Evolutionary conservation across 1,140 invertebrate species (phyloP).

Genomic region (Pararge aegeria): DNA sequence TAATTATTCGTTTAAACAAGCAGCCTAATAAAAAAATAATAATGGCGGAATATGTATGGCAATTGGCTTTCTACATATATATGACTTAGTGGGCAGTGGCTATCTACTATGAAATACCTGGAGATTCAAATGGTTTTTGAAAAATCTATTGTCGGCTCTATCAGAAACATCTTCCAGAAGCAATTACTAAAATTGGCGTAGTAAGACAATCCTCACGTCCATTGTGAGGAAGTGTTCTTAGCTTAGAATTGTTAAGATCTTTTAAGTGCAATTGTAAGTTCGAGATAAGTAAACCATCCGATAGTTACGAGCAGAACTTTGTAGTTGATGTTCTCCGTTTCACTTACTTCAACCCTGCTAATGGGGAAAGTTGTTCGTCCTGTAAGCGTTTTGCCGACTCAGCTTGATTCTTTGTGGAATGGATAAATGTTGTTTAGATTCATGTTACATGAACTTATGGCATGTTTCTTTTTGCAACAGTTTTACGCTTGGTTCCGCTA

Average conservation of each 20-base stretch:
- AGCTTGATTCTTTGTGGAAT: background rate
- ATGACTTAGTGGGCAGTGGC: no score
- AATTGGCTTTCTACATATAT: no score
- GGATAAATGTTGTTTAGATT: slow-evolving; percentile 11
- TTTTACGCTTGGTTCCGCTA: no score
- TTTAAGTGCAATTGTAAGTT: slow-evolving; percentile 17
- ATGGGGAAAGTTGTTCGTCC: slow-evolving; percentile 48
- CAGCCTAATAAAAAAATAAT: no score
- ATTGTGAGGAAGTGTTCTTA: background rate
- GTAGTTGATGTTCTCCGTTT: slow-evolving; percentile 20
- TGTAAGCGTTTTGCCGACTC: slow-evolving; percentile 25
- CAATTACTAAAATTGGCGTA: background rate
- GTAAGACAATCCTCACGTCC: slow-evolving; percentile 1
- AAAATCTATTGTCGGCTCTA: no score
- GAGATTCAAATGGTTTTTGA: no score
- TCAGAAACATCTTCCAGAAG: background rate
- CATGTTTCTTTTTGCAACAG: no score
- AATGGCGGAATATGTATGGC: no score
- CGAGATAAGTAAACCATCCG: slow-evolving; percentile 17
- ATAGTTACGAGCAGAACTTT: slow-evolving; percentile 11
- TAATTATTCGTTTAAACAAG: no score
- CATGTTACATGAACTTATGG: slow-evolving; percentile 7
- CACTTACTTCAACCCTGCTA: slow-evolving; percentile 25
- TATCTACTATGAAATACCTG: no score
- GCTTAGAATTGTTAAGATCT: slow-evolving; percentile 6